These are phyloP conservation scores for Stichopus horrens DNA, from an alignment of 53 echinoderm and acorn worm species.

Conservation along the genomic window DNA sequence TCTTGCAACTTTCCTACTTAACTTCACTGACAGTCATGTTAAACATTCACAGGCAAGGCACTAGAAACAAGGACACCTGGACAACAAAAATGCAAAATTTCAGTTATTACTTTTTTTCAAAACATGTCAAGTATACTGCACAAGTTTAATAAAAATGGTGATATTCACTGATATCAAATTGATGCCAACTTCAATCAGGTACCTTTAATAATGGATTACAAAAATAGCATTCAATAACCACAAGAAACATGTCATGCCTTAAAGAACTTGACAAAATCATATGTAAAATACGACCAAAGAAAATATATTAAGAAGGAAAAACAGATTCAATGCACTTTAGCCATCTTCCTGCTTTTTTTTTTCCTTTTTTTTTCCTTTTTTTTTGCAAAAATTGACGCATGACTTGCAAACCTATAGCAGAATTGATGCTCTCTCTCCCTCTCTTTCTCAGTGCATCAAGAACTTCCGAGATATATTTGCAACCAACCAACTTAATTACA, in stretches of 20 bases:
- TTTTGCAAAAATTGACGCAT: neutral
- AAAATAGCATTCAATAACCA: neutral
- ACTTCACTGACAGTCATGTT: too few species aligned
- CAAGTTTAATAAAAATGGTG: too few species aligned
- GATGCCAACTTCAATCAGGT: too few species aligned
- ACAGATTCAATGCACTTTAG: constrained; percentile 3
- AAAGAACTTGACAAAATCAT: neutral
- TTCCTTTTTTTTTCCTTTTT: neutral
- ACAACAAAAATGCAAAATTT: too few species aligned
- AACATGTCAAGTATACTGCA: too few species aligned
- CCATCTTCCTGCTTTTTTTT: neutral
- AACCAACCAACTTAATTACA: constrained; percentile 10
- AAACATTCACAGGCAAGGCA: too few species aligned
- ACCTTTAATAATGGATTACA: too few species aligned
- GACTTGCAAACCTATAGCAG: neutral
- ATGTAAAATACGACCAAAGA: neutral
- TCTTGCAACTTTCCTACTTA: too few species aligned
- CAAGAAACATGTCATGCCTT: neutral
- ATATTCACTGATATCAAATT: too few species aligned
- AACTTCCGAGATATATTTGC: neutral
- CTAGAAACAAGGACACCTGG: too few species aligned
- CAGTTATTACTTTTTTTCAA: too few species aligned
- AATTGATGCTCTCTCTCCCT: neutral
- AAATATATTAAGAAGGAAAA: neutral
- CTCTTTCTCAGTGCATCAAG: neutral